Percentiles rank a stretch among this genome's conserved stretches.
phyloP scores from a whole-genome alignment of 2,797 vertebrate species.

The Buphagus erythrorhynchus region DNA sequence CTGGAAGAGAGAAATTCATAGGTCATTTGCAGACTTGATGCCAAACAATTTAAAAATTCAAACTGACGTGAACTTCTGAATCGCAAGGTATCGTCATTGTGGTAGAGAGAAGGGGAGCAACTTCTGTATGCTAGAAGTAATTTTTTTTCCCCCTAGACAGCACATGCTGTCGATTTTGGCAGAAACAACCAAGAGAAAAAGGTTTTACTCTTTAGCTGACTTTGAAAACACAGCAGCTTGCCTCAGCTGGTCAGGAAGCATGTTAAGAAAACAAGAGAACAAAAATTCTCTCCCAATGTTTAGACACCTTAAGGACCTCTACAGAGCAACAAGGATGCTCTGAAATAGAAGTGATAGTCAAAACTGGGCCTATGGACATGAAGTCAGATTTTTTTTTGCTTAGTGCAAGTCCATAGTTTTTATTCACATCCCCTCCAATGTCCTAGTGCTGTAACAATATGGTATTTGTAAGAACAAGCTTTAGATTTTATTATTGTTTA shows the following conservation, averaged over 20 bases:
- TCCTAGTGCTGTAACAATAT: background rate
- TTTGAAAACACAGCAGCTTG: background rate
- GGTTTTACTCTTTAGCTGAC: background rate
- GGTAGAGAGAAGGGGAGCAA: background rate
- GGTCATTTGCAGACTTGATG: background rate
- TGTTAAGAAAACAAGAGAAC: background rate
- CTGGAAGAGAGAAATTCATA: conserved; percentile 75
- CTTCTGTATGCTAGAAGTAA: background rate
- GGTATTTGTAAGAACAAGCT: background rate
- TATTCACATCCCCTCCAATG: background rate
- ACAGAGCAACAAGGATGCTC: background rate
- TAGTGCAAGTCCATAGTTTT: background rate
- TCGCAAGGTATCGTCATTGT: background rate
- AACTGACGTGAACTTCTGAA: background rate
- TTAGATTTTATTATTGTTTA: background rate
- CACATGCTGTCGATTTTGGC: background rate
- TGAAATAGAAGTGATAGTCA: background rate
- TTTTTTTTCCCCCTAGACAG: background rate
- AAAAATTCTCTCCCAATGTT: background rate
- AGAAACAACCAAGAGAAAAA: background rate
- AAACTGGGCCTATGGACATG: background rate
- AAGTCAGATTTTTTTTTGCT: background rate
- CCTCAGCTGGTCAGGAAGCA: background rate
- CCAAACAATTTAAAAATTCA: background rate
- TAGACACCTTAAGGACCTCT: background rate